phyloP scores from a whole-genome alignment of 2,113 vertebrate species.

The Caracal caracal region DNA sequence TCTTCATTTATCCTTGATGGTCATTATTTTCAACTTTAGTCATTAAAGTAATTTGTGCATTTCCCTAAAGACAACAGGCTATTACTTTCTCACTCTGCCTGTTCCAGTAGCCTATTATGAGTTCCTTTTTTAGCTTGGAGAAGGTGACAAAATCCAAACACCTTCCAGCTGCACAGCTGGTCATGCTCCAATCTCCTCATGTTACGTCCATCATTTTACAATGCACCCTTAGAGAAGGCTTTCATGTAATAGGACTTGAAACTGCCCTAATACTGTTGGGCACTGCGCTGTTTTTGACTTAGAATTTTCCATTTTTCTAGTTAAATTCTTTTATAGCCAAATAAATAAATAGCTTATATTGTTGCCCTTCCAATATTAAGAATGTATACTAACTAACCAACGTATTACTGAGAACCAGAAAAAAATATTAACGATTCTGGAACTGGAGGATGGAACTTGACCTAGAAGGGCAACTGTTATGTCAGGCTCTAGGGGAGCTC shows the following conservation, averaged over 20 bases:
- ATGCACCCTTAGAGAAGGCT: not conserved
- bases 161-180: not conserved
- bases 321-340: not conserved
- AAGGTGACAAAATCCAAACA: slow-evolving; percentile 27
- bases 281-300: not conserved
- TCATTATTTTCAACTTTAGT: not conserved
- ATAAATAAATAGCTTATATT: not conserved
- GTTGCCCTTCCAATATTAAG: not conserved
- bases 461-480: not conserved
- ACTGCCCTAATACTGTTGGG: not conserved
- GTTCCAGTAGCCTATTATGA: not conserved
- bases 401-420: not conserved
- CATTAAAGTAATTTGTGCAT: not conserved
- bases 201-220: not conserved
- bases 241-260: not conserved
- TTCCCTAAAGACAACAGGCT: not conserved
- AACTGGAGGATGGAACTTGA: not conserved
- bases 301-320: slow-evolving; percentile 19
- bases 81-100: not conserved
- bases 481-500: not conserved
- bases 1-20: not conserved
- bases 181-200: not conserved
- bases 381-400: not conserved
- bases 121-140: not conserved
- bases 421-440: not conserved